These are phyloP conservation scores for Myotis davidii DNA, from an alignment of 2,113 vertebrate genomes.

Conservation along the genomic window DNA sequence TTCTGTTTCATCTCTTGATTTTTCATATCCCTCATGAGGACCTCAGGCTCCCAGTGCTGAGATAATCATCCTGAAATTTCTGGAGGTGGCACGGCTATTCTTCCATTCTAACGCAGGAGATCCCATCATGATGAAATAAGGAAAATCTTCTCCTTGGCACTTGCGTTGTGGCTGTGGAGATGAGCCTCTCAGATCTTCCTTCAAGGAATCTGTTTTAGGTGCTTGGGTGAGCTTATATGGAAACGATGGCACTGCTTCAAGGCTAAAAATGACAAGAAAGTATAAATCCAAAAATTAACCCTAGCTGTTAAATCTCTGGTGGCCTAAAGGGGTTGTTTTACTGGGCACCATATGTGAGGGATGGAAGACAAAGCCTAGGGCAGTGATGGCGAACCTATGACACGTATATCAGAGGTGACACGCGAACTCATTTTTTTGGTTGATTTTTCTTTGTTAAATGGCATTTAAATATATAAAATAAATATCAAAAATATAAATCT, in stretches of 20 bases:
- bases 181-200: neutral
- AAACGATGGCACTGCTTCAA: neutral
- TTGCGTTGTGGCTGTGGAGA: neutral
- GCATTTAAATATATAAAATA: no score
- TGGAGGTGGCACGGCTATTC: neutral
- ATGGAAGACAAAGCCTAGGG: neutral
- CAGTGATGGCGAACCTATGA: no score
- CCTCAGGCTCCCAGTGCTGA: neutral
- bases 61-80: neutral
- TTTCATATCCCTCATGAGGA: neutral
- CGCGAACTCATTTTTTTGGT: no score
- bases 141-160: neutral
- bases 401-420: no score
- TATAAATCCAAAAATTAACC: neutral
- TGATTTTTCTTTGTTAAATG: no score
- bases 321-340: neutral
- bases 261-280: neutral
- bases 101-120: neutral
- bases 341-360: no score
- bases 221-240: neutral
- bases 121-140: neutral
- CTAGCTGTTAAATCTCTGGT: neutral
- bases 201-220: neutral
- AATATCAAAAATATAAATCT: no score
- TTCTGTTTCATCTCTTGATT: slow-evolving; percentile 2